phyloP scores from a whole-genome alignment of 2,888 invertebrate genomes.

The Esperia sulphurella region DNA sequence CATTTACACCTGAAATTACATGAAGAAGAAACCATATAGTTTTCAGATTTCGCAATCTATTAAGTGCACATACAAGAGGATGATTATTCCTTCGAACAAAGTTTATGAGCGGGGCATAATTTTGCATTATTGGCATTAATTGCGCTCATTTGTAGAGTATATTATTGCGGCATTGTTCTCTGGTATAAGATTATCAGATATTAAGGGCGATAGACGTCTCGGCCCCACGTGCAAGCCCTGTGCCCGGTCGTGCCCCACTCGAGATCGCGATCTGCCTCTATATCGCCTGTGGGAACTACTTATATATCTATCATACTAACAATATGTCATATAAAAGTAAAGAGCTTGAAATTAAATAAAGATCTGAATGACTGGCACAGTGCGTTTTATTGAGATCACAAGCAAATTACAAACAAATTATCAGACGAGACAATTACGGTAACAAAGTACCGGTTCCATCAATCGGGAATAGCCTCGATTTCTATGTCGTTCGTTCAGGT shows the following conservation, averaged over 20 bases:
- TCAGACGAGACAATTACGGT: conserved; percentile 40
- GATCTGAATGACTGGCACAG: conserved; percentile 30
- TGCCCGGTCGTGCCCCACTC: conserved; percentile 58
- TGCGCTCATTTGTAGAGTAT: conserved; percentile 54
- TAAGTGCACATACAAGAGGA: neutral
- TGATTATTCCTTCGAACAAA: conserved; percentile 11
- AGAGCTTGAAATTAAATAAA: too few species aligned
- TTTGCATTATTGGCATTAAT: conserved; percentile 55
- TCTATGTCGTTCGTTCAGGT: conserved; percentile 40
- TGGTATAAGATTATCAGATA: conserved; percentile 57
- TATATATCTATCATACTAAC: conserved; percentile 3
- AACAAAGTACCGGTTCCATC: conserved; percentile 37
- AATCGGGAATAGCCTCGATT: conserved; percentile 48
- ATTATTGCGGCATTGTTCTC: conserved; percentile 57
- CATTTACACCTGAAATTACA: neutral
- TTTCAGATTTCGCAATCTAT: neutral
- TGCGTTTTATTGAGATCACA: conserved; percentile 27
- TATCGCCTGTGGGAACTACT: conserved; percentile 59
- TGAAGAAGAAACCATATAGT: neutral
- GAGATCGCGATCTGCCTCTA: conserved; percentile 55
- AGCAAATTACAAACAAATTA: conserved; percentile 18
- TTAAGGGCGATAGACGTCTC: conserved; percentile 53
- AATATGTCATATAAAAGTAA: conserved; percentile 12
- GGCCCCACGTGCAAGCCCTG: conserved; percentile 53
- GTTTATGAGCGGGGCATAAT: conserved; percentile 23